A percentile compares a stretch with the other conserved stretches of the same genome.
Conservation (phyloP, 2,888 invertebrate genomes). For the Latrodectus hesperus region DNA sequence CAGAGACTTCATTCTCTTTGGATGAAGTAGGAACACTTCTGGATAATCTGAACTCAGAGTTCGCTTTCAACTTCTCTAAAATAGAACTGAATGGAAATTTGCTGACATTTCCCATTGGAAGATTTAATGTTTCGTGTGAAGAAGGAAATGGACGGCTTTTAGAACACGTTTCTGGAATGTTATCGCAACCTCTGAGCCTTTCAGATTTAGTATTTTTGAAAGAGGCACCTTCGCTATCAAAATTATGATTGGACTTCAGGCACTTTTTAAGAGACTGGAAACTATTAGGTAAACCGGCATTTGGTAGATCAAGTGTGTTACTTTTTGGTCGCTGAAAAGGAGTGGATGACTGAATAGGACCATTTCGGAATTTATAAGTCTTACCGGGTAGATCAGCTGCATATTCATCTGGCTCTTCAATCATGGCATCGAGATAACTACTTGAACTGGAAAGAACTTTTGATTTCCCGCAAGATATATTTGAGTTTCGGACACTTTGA, state of each 20-base stretch:
- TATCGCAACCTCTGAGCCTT: constrained; percentile 9
- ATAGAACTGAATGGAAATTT: constrained; percentile 60
- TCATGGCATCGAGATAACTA: constrained; percentile 46
- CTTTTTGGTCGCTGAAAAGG: constrained; percentile 33
- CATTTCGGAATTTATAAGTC: constrained; percentile 7
- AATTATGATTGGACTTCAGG: constrained; percentile 20
- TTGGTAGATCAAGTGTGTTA: neutral
- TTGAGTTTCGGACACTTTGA: neutral
- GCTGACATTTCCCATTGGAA: constrained; percentile 8
- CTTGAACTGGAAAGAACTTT: constrained; percentile 43
- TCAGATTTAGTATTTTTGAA: constrained; percentile 16
- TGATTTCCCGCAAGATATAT: constrained; percentile 13
- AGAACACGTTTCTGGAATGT: constrained; percentile 19
- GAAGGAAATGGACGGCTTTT: constrained; percentile 23
- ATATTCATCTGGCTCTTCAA: constrained; percentile 38
- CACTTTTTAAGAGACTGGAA: constrained; percentile 54
- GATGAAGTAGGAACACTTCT: constrained; percentile 35
- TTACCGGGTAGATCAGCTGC: neutral
- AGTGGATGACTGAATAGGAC: constrained; percentile 43
- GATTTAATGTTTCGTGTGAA: constrained; percentile 6
- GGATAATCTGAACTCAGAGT: constrained; percentile 48
- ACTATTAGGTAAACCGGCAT: constrained; percentile 8
- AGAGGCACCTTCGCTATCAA: constrained; percentile 5
- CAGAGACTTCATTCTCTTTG: neutral
- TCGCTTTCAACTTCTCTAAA: constrained; percentile 56